phyloP scores from a whole-genome alignment of 2,888 invertebrate genomes.

The Venustoraphidia nigricollis region DNA sequence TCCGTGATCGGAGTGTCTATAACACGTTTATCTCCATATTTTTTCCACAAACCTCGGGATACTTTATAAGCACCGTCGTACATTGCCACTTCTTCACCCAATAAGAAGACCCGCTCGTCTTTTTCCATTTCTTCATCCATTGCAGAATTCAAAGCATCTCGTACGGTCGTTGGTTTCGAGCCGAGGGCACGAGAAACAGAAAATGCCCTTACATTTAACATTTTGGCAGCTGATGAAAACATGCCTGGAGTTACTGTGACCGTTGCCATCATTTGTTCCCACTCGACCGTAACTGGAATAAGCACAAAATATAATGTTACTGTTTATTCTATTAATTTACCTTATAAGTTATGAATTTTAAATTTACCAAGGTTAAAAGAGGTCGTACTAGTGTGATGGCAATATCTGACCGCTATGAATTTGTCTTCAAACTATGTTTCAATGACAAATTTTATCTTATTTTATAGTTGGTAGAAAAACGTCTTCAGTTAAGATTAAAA shows the following conservation, averaged over 20 bases:
- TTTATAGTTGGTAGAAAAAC: no score
- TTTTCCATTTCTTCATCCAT: slow-evolving; percentile 93
- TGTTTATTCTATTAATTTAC: not conserved
- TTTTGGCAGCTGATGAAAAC: slow-evolving; percentile 23
- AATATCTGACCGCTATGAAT: no score
- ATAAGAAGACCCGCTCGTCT: slow-evolving; percentile 77
- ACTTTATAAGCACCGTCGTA: slow-evolving; percentile 98
- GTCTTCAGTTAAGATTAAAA: no score
- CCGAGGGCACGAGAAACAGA: slow-evolving; percentile 30
- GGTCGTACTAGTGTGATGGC: not conserved
- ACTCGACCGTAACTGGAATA: no score
- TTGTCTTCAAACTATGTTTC: no score
- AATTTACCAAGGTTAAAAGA: slow-evolving; percentile 3
- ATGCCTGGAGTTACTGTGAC: slow-evolving; percentile 12
- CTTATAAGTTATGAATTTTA: not conserved
- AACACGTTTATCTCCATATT: slow-evolving; percentile 91
- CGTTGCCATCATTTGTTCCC: slow-evolving; percentile 1
- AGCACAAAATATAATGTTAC: no score
- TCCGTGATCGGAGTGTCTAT: slow-evolving; percentile 98
- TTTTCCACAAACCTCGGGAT: slow-evolving; percentile 88
- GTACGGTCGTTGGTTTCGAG: slow-evolving; percentile 68
- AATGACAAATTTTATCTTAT: no score
- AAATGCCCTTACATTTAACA: slow-evolving; percentile 31
- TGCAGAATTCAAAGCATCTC: slow-evolving; percentile 93
- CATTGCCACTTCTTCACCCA: slow-evolving; percentile 98